Evolutionary conservation across 2,113 vertebrate species (phyloP).

Genomic region (Salminus brasiliensis): DNA sequence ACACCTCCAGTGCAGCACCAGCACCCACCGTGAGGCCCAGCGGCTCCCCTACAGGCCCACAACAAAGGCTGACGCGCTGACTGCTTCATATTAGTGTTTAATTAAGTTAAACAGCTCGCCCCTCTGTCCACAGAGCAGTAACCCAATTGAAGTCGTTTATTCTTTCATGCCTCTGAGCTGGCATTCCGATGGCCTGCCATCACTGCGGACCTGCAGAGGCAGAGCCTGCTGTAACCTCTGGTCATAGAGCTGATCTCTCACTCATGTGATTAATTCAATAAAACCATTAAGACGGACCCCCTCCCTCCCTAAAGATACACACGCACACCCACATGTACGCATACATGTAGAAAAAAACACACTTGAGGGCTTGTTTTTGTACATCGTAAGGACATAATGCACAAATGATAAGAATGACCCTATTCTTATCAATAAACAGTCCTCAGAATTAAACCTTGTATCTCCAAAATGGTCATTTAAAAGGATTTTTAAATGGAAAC

Average conservation of each 20-base stretch:
- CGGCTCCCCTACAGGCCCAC: slow-evolving; percentile 50
- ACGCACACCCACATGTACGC: slow-evolving; percentile 3
- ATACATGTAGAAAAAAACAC: neutral
- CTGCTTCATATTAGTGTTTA: slow-evolving; percentile 81
- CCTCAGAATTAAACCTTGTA: too few relatives aligned
- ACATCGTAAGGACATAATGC: neutral
- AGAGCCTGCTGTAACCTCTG: slow-evolving; percentile 57
- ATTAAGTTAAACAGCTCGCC: slow-evolving; percentile 73
- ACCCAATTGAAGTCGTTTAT: slow-evolving; percentile 73
- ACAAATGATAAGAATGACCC: neutral
- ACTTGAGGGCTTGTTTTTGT: neutral
- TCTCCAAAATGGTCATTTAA: too few relatives aligned
- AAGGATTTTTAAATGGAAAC: too few relatives aligned
- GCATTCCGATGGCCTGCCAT: slow-evolving; percentile 64
- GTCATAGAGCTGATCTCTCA: slow-evolving; percentile 60
- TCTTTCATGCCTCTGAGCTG: slow-evolving; percentile 67
- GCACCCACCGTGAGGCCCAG: slow-evolving; percentile 47
- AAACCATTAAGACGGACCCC: slow-evolving; percentile 67
- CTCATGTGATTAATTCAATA: slow-evolving; percentile 74
- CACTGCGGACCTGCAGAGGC: slow-evolving; percentile 55
- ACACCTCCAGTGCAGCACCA: slow-evolving; percentile 50
- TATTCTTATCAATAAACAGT: too few relatives aligned
- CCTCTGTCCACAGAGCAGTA: slow-evolving; percentile 55
- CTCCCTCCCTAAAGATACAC: slow-evolving; percentile 32
- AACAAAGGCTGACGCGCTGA: slow-evolving; percentile 61